Evolutionary conservation across 1,140 invertebrate species (phyloP).

Genomic region (Drosophila guanche): DNA sequence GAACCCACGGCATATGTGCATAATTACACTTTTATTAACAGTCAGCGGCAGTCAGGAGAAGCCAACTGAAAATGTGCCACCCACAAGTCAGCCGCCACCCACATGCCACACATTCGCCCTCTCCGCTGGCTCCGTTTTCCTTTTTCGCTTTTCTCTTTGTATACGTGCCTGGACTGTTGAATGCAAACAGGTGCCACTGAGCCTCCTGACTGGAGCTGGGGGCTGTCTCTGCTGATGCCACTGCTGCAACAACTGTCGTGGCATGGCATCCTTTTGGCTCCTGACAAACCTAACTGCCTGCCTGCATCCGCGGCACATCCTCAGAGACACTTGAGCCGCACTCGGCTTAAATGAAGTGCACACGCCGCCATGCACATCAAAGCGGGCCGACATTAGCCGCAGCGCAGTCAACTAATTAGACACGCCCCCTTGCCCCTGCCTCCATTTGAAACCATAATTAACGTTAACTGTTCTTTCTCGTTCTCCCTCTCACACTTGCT

Average conservation of each 20-base stretch:
- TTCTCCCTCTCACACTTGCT: background rate
- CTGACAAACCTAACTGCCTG: background rate
- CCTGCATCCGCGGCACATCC: constrained; percentile 52
- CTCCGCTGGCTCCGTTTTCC: constrained; percentile 10
- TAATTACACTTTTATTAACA: constrained; percentile 80
- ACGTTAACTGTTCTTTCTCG: constrained; percentile 51
- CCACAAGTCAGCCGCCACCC: constrained; percentile 13
- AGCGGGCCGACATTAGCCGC: constrained; percentile 57
- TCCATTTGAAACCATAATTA: constrained; percentile 52
- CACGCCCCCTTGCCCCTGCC: constrained; percentile 51
- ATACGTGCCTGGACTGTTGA: constrained; percentile 65
- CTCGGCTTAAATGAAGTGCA: constrained; percentile 80
- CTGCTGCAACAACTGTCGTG: constrained; percentile 26
- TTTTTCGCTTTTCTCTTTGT: constrained; percentile 22
- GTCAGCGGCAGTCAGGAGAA: constrained; percentile 40
- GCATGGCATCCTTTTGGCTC: constrained; percentile 5
- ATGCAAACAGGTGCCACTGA: constrained; percentile 74
- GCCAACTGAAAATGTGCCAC: constrained; percentile 58
- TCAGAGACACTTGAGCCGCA: constrained; percentile 76
- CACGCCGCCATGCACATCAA: constrained; percentile 76
- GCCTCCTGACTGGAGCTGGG: background rate
- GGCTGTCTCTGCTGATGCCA: constrained; percentile 1
- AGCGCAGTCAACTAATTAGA: constrained; percentile 67
- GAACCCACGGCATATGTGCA: constrained; percentile 52
- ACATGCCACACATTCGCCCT: constrained; percentile 4